phyloP scores from a whole-genome alignment of 2,888 invertebrate genomes.

The Andrena hattorfiana region DNA sequence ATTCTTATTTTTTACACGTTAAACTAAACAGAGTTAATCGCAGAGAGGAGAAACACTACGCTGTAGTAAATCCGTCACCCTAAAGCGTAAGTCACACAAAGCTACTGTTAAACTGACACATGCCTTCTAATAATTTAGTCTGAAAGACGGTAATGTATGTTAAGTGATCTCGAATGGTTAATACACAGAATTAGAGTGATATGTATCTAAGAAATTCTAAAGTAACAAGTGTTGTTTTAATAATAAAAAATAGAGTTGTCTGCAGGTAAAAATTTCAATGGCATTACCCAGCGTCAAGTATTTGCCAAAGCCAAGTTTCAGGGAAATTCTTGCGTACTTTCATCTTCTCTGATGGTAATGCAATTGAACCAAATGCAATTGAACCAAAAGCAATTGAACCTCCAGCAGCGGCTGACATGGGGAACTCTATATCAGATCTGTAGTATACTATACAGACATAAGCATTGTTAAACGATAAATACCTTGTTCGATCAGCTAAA shows the following conservation, averaged over 20 bases:
- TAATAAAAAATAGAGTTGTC: constrained; percentile 7
- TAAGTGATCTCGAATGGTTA: constrained; percentile 5
- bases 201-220: constrained; percentile 18
- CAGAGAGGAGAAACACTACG: constrained; percentile 11
- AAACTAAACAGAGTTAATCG: constrained; percentile 10
- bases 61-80: constrained; percentile 34
- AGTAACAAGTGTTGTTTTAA: constrained; percentile 14
- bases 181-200: constrained; percentile 9
- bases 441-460: constrained; percentile 85
- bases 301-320: constrained; percentile 91
- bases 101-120: background rate
- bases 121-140: constrained; percentile 5
- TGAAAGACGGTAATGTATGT: background rate
- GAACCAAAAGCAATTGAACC: constrained; percentile 64
- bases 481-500: constrained; percentile 54
- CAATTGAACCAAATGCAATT: constrained; percentile 64
- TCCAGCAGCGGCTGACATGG: constrained; percentile 75
- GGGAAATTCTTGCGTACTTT: constrained; percentile 89
- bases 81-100: constrained; percentile 7
- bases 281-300: constrained; percentile 87
- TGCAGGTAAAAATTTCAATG: constrained; percentile 66
- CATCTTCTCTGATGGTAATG: constrained; percentile 80
- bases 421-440: constrained; percentile 84
- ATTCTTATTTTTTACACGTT: background rate
- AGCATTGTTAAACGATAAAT: constrained; percentile 76